Percentiles rank a stretch among this genome's conserved stretches.
These are phyloP conservation scores for Apeltes quadracus DNA, from an alignment of 2,113 vertebrate species.

Conservation along the genomic window DNA sequence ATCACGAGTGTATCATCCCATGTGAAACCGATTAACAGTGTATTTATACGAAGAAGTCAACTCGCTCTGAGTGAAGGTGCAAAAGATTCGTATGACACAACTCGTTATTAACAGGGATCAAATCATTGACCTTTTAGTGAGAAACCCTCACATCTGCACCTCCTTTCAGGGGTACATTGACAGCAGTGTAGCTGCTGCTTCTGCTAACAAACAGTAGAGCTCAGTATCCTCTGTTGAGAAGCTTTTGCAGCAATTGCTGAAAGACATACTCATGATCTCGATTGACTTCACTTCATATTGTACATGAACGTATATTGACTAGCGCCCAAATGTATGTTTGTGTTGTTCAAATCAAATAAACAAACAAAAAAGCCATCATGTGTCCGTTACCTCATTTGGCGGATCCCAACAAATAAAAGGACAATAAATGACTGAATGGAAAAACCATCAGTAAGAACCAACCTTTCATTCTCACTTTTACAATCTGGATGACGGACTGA, in stretches of 20 bases:
- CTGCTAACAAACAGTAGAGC: too few relatives aligned
- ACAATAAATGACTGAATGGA: neutral
- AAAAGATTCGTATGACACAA: neutral
- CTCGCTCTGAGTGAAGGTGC: neutral
- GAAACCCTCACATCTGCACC: neutral
- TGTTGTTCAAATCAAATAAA: neutral
- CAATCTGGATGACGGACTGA: constrained; percentile 4
- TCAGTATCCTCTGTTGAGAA: neutral
- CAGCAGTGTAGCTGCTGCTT: neutral
- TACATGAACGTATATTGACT: neutral
- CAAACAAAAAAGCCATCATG: neutral
- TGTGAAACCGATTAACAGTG: neutral
- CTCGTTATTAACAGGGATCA: neutral
- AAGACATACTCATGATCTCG: neutral
- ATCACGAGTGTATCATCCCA: neutral
- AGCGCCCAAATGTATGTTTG: neutral
- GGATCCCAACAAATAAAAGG: neutral
- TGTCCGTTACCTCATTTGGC: neutral
- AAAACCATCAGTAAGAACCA: neutral
- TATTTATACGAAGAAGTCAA: neutral
- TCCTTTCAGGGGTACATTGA: neutral
- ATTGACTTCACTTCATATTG: neutral
- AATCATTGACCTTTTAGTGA: neutral
- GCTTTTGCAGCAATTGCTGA: neutral
- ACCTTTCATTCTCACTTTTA: constrained; percentile 15